Base-by-base conservation (phyloP, 2,888 invertebrate genomes). In the Phyllotreta cruciferae region DNA sequence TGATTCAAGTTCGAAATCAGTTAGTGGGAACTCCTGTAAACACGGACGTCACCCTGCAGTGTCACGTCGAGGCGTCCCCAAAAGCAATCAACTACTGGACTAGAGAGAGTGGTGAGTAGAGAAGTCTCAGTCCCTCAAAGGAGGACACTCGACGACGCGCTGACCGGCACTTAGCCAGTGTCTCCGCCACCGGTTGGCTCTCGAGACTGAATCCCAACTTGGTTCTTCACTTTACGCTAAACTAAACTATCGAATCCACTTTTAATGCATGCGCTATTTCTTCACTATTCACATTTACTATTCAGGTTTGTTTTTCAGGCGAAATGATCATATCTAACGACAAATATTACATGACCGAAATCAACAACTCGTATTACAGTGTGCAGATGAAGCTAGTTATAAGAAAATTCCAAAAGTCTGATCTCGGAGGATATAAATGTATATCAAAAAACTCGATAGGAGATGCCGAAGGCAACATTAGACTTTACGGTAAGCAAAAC, bases 11-110 rank as follows among this genome's bases (percentile, higher is more conserved):
- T 74, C 94, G 94, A 74, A 94, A 94, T 84, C 94, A 95, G 85
- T 86, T 95, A 80, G 93, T 95, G 68, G 94, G 94, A 38, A 93
- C 94, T 65, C 93, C 94, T 58, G 88, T 90, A 72, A 89, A 90
- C 74, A 92, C 92, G 70, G 91, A 94, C 81, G 93, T 94, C 78
- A 91, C 90, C 65, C 86, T 95, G 74, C 91, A 93, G 80, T 88
- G 87, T 75, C 90, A 92, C 80, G 94, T 94, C 63, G 95, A 95
- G 81, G 94, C 95, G 62, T 94, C 94, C 62, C 94, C 94, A 39
- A 94, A 93, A 83, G 93, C 94, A 78, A 94, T 95, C 85, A 94
- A 94, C 86, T 94, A 93, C 82, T 94, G 94, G 94, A 94, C 92
- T 66, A 88, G 93, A 78, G 93, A 93, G 80, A 91, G 90, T 77